Percentiles rank a stretch among this genome's conserved stretches.
These are phyloP conservation scores for Trissolcus japonicus DNA, from an alignment of 2,888 invertebrate genomes.

Conservation along the genomic window DNA sequence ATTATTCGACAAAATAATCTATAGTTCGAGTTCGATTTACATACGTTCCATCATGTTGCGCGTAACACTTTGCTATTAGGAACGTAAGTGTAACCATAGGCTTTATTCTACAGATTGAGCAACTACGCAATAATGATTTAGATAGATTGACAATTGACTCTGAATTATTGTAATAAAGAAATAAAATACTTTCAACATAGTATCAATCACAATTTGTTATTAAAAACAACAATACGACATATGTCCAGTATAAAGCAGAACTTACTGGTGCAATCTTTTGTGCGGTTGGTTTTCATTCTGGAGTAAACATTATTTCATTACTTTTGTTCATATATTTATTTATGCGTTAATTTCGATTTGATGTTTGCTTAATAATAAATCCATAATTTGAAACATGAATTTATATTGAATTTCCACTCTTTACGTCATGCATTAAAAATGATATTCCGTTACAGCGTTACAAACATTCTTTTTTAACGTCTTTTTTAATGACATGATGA, in stretches of 20 bases:
- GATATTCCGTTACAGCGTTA: not conserved
- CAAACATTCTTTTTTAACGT: no score
- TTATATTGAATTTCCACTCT: no score
- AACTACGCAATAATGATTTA: constrained; percentile 47
- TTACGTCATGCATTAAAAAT: not conserved
- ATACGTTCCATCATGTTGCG: constrained; percentile 28
- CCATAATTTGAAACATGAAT: no score
- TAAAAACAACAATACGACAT: constrained; percentile 11
- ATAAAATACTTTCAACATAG: constrained; percentile 47
- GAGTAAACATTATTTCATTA: no score
- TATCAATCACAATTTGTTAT: constrained; percentile 35
- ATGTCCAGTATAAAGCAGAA: not conserved
- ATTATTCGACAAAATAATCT: constrained; percentile 5
- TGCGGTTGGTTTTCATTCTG: no score
- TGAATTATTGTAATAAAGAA: constrained; percentile 46
- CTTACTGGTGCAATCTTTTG: no score
- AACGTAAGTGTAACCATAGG: constrained; percentile 37
- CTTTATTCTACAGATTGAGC: constrained; percentile 46
- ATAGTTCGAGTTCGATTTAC: constrained; percentile 30
- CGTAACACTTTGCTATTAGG: constrained; percentile 46
- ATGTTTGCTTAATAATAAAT: no score
- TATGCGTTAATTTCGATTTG: no score
- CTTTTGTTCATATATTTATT: no score
- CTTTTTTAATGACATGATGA: not conserved
- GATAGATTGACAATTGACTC: constrained; percentile 39